phyloP scores from a whole-genome alignment of 2,888 invertebrate genomes.

The Sarcophaga carnaria region DNA sequence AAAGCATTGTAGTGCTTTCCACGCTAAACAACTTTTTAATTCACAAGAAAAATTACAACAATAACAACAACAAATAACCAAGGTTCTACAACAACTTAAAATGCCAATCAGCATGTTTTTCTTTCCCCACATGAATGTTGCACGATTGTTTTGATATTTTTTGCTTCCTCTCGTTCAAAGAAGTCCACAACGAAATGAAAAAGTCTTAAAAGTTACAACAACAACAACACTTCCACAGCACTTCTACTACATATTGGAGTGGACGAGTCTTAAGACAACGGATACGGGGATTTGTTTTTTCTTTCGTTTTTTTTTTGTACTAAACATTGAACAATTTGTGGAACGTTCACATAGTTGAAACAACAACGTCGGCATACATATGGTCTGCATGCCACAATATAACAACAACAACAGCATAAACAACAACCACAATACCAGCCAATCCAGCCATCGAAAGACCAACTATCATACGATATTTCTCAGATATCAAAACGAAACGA shows the following conservation, averaged over 20 bases:
- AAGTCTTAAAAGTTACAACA: constrained; percentile 54
- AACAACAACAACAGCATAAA: not conserved
- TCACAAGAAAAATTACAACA: constrained; percentile 51
- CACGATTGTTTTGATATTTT: constrained; percentile 28
- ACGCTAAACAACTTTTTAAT: constrained; percentile 51
- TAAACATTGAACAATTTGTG: constrained; percentile 53
- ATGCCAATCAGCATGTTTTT: constrained; percentile 68
- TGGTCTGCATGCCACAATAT: constrained; percentile 64
- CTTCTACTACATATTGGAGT: constrained; percentile 9
- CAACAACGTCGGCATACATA: constrained; percentile 67
- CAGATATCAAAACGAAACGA: constrained; percentile 60
- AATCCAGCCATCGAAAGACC: not conserved
- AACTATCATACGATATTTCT: constrained; percentile 59
- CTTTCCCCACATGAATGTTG: constrained; percentile 60
- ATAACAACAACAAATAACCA: constrained; percentile 28
- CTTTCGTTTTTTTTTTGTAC: not conserved
- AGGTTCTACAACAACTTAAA: constrained; percentile 65
- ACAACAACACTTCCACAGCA: not conserved
- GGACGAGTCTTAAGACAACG: constrained; percentile 38
- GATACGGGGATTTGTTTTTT: constrained; percentile 1
- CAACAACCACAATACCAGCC: not conserved
- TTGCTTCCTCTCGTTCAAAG: constrained; percentile 11
- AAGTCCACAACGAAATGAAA: constrained; percentile 39
- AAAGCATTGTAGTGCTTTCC: not conserved
- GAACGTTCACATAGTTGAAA: constrained; percentile 68